Evolutionary conservation across 1,140 invertebrate genomes (phyloP).

Genomic region (Colletes latitarsis): DNA sequence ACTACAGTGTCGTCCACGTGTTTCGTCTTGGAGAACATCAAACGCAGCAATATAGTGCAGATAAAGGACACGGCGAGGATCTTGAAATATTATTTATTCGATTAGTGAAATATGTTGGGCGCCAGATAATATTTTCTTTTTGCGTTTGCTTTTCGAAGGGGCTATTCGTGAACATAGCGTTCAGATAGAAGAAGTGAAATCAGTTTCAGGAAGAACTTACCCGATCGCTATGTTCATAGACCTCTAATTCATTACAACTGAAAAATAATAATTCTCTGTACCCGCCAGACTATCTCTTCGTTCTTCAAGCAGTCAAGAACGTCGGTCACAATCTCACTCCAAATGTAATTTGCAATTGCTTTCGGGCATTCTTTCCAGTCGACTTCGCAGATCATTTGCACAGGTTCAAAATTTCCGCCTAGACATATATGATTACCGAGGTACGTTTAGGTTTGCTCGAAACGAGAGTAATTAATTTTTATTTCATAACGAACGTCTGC

Average conservation of each 20-base stretch:
- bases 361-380: slow-evolving; percentile 70
- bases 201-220: slow-evolving; percentile 25
- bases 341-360: slow-evolving; percentile 70
- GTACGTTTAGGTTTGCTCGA: neutral
- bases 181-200: slow-evolving; percentile 21
- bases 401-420: slow-evolving; percentile 74
- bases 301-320: slow-evolving; percentile 71
- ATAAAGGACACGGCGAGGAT: slow-evolving; percentile 54
- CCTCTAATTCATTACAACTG: slow-evolving; percentile 28
- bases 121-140: neutral
- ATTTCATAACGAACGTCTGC: too few species aligned
- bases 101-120: neutral
- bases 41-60: slow-evolving; percentile 57
- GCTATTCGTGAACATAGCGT: slow-evolving; percentile 36
- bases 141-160: neutral
- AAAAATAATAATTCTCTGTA: slow-evolving; percentile 48
- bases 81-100: slow-evolving; percentile 53
- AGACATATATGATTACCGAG: neutral
- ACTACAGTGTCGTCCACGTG: slow-evolving; percentile 11
- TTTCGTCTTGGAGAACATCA: slow-evolving; percentile 56
- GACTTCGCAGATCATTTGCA: slow-evolving; percentile 64
- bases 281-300: slow-evolving; percentile 68
- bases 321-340: slow-evolving; percentile 74
- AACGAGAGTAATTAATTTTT: neutral
- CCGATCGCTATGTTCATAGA: slow-evolving; percentile 44